Conservation (phyloP, 2,888 invertebrate genomes). For the Nowickia ferox region DNA sequence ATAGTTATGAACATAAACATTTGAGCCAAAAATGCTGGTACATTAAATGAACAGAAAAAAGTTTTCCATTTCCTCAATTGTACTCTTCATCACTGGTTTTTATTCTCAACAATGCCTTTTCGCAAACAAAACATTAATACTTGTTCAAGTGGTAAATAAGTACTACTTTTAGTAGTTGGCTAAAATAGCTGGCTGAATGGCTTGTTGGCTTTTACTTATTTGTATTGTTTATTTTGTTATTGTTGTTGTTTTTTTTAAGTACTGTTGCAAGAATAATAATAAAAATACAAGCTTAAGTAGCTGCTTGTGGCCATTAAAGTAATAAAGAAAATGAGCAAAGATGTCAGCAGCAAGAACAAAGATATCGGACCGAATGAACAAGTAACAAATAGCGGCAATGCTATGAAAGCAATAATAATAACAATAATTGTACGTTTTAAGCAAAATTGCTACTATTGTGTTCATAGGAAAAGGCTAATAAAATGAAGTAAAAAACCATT, state of each 20-base stretch:
- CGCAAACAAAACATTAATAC: constrained; percentile 54
- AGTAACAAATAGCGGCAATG: constrained; percentile 29
- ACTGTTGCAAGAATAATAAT: constrained; percentile 31
- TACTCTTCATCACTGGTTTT: not conserved
- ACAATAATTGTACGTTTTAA: constrained; percentile 27
- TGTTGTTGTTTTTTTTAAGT: constrained; percentile 11
- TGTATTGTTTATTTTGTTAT: not conserved
- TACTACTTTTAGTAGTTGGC: constrained; percentile 45
- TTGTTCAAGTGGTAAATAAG: constrained; percentile 59
- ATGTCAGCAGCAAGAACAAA: constrained; percentile 29
- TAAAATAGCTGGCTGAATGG: constrained; percentile 52
- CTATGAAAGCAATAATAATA: constrained; percentile 18
- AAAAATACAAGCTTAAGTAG: constrained; percentile 36
- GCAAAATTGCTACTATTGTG: constrained; percentile 24
- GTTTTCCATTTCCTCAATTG: not conserved
- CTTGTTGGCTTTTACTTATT: constrained; percentile 39
- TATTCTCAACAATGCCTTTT: not conserved
- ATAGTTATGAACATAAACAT: no score
- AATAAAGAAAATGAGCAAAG: constrained; percentile 56
- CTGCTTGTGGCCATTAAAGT: constrained; percentile 55
- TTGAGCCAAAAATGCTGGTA: no score
- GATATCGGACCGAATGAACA: not conserved
- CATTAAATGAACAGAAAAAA: not conserved
- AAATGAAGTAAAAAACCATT: constrained; percentile 24
- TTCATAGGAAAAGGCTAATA: not conserved